Evolutionary conservation across 2,113 vertebrate species (phyloP).

Genomic region (Pachyramphus minor): DNA sequence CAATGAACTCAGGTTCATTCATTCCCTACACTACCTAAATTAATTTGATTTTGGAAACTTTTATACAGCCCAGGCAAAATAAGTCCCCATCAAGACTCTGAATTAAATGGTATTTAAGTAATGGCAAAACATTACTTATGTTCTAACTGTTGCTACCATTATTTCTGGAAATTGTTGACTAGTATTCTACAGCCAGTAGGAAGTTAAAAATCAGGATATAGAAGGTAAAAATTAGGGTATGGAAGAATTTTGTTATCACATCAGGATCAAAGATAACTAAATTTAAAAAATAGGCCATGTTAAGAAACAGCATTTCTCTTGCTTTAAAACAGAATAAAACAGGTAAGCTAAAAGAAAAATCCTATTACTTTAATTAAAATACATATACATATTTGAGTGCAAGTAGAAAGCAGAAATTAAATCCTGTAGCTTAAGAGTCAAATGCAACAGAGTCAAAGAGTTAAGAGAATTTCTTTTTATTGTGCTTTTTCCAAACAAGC

Average conservation of each 20-base stretch:
- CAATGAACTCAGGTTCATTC: neutral
- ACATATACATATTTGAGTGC: neutral
- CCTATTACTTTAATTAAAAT: slow-evolving; percentile 24
- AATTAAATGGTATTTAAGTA: neutral
- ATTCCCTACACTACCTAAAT: neutral
- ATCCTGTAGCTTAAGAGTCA: neutral
- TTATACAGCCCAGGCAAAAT: neutral
- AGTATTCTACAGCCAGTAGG: neutral
- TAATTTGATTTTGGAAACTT: neutral
- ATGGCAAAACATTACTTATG: neutral
- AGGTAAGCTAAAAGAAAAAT: neutral
- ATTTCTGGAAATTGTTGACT: slow-evolving; percentile 19
- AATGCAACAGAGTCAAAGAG: too few relatives aligned
- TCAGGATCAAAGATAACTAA: neutral
- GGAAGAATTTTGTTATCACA: slow-evolving; percentile 21
- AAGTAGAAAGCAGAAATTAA: neutral
- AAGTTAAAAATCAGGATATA: neutral
- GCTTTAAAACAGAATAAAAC: neutral
- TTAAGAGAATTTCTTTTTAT: neutral
- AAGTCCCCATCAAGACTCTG: neutral
- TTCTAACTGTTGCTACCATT: neutral
- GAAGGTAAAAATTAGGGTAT: neutral
- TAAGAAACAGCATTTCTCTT: slow-evolving; percentile 3
- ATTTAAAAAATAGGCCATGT: neutral
- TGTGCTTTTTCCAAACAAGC: slow-evolving; percentile 5